Conservation (phyloP, 2,797 vertebrate species). For the Aeoliscus strigatus region DNA sequence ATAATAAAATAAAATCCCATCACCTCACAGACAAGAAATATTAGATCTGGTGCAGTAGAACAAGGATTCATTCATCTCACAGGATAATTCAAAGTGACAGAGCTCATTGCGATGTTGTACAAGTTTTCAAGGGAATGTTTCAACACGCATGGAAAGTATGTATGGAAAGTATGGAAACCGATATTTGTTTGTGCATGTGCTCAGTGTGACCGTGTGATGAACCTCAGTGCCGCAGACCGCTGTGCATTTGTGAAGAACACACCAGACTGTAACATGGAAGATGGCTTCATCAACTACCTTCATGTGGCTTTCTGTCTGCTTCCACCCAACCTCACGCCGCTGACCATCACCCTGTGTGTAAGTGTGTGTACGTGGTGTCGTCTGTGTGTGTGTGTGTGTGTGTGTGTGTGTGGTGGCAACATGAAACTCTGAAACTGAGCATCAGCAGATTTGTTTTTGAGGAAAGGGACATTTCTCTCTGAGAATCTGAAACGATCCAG, state of each 20-base stretch:
- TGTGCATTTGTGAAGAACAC: slow-evolving; percentile 83
- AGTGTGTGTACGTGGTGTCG: too few relatives aligned
- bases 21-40: too few relatives aligned
- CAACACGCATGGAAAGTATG: too few relatives aligned
- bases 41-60: too few relatives aligned
- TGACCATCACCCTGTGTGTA: slow-evolving; percentile 86
- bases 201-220: slow-evolving; percentile 85
- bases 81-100: too few relatives aligned
- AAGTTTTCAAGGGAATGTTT: neutral
- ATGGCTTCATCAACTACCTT: slow-evolving; percentile 87
- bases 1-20: too few relatives aligned
- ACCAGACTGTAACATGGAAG: slow-evolving; percentile 77
- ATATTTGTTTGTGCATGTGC: slow-evolving; percentile 12
- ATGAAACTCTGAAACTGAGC: slow-evolving; percentile 1
- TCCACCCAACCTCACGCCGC: slow-evolving; percentile 73
- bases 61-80: too few relatives aligned
- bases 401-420: neutral
- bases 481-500: slow-evolving; percentile 1
- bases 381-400: neutral
- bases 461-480: slow-evolving; percentile 22
- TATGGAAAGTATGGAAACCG: neutral
- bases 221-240: slow-evolving; percentile 72
- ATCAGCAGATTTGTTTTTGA: slow-evolving; percentile 14
- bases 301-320: slow-evolving; percentile 82
- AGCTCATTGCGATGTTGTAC: too few relatives aligned